Evolutionary conservation across 2,797 vertebrate genomes (phyloP).

Genomic region (Notoglanidium macrostoma): DNA sequence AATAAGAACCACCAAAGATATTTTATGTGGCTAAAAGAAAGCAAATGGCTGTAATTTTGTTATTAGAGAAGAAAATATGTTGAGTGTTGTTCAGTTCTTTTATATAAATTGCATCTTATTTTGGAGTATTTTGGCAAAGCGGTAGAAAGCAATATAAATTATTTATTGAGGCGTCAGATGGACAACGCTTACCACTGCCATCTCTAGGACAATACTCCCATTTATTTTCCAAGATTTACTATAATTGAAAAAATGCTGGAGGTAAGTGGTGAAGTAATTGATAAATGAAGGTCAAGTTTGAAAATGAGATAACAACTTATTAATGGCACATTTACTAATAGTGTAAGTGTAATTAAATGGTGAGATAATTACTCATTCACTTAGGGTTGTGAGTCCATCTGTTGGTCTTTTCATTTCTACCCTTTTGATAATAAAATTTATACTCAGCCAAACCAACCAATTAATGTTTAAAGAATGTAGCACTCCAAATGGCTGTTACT

Average conservation of each 20-base stretch:
- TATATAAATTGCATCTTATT: background rate
- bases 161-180: too few relatives aligned
- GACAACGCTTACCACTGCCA: background rate
- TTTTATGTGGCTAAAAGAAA: too few relatives aligned
- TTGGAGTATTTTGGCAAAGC: too few relatives aligned
- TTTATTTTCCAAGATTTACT: background rate
- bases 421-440: background rate
- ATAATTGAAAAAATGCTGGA: background rate
- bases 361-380: background rate
- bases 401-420: background rate
- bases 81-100: background rate
- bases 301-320: background rate
- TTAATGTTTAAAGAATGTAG: background rate
- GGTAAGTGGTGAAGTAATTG: background rate
- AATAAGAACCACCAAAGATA: background rate
- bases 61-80: background rate
- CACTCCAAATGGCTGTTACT: background rate
- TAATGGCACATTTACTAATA: background rate
- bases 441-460: background rate
- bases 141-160: background rate
- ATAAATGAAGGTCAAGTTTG: background rate
- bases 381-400: background rate
- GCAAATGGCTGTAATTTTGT: background rate
- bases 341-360: background rate
- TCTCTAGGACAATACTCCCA: background rate